Base-by-base conservation (phyloP, 2,888 invertebrate species). In the Agrotis puta region DNA sequence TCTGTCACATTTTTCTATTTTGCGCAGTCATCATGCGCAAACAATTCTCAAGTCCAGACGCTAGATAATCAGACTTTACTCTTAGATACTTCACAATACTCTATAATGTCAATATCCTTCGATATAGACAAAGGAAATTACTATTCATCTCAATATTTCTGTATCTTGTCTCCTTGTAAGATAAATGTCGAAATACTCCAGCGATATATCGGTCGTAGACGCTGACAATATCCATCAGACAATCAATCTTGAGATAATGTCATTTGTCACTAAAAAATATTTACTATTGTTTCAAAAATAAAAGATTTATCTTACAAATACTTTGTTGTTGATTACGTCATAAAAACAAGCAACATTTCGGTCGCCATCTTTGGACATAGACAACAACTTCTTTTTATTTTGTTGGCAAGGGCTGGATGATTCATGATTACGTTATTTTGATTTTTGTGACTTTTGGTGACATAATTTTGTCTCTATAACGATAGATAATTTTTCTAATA, bases 241-340 rank as follows among this genome's bases (percentile, higher is more conserved):
- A 27, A 50, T 57, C 33, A 24, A 74, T 67, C 74, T 56, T 39
- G 14, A 24, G 56, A 74, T 67, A 67, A 61, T 62, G 67, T 50
- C 75, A 62, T n/a, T 14, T 20, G n/a, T 27, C 22, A 11, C 64
- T 58, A 22, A n/a, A 43, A 54, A 18, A 57, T 47, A n/a, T 53
- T 74, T 33, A 45, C 14, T 59, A 27, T 59, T 47, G 20, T 43
- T n/a, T 48, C 18, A 22, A 56, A 59, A 72, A 72, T 45, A 50
- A 24, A 33, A n/a, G 14, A 22, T 71, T n/a, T 33, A 64, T 50
- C 20, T 6, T 45, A n/a, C 1, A 45, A 14, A 69, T 39, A 7
- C 4, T 54, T 20, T 54, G 11, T 53, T 14, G 27, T 62, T 20
- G 20, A 18, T n/a, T 20, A 54, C 13, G 24, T 54, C 24, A 27